Percentiles rank a stretch among this genome's conserved stretches.
Conservation (phyloP, 2,888 invertebrate species). For the Orthonevra nobilis region DNA sequence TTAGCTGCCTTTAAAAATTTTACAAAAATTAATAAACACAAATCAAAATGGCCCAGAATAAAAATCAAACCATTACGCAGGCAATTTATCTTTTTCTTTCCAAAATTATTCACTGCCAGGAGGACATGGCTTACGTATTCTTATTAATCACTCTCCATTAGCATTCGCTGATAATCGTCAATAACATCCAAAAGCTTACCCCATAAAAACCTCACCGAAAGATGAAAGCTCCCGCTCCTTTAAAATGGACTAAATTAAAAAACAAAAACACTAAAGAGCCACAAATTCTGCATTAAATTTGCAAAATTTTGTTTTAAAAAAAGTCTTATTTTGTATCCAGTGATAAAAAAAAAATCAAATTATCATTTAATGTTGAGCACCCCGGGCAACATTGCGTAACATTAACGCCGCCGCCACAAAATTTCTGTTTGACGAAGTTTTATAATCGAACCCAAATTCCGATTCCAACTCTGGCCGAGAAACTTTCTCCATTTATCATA, state of each 20-base stretch:
- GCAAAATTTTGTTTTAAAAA: no score
- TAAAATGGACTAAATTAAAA: not conserved
- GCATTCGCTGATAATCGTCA: no score
- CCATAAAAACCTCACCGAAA: not conserved
- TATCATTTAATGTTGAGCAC: constrained; percentile 33
- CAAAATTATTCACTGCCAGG: no score
- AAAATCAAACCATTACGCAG: no score
- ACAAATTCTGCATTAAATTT: constrained; percentile 30
- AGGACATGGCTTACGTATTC: no score
- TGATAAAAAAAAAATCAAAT: constrained; percentile 51
- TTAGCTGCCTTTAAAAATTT: no score
- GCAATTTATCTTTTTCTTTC: no score
- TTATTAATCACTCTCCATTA: no score
- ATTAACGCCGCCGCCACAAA: no score
- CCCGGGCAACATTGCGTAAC: constrained; percentile 26
- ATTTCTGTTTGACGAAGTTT: constrained; percentile 45
- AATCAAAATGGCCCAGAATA: no score
- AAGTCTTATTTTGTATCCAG: constrained; percentile 21
- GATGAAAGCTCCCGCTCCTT: constrained; percentile 12
- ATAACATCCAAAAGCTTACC: no score
- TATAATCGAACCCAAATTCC: constrained; percentile 47
- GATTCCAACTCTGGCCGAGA: constrained; percentile 35
- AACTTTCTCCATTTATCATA: constrained; percentile 69
- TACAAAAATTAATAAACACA: no score
- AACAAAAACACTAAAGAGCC: constrained; percentile 1